A percentile compares a stretch with the other conserved stretches of the same genome.
These are phyloP conservation scores for Entosphenus tridentatus DNA, from an alignment of 2,113 vertebrate species.

Conservation along the genomic window DNA sequence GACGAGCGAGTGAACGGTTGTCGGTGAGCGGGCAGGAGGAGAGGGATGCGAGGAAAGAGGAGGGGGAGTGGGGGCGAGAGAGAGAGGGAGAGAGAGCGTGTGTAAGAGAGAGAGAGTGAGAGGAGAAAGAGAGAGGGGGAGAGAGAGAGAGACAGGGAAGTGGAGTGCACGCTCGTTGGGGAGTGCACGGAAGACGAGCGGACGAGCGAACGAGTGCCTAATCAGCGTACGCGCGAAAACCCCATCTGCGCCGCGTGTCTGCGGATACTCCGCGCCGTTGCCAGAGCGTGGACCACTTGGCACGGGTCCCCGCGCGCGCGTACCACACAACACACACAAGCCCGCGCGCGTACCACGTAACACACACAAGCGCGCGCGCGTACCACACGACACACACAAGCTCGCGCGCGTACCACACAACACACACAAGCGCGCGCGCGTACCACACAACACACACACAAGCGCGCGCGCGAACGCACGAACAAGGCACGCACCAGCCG, in stretches of 20 bases:
- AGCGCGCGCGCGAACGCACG: too few species aligned
- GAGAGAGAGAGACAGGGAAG: not conserved
- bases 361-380: not conserved
- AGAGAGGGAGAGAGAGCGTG: not conserved
- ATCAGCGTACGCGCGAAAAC: not conserved
- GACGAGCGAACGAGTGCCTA: not conserved
- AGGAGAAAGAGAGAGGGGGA: not conserved
- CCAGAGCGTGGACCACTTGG: not conserved
- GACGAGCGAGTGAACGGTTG: conserved; percentile 32
- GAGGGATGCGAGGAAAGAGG: conserved; percentile 56
- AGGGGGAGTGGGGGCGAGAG: conserved; percentile 14
- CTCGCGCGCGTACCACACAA: not conserved
- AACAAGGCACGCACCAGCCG: too few species aligned
- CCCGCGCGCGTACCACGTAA: not conserved
- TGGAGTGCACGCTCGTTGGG: not conserved
- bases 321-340: not conserved
- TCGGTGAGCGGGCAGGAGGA: conserved; percentile 30
- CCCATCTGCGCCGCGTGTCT: not conserved
- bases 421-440: too few species aligned
- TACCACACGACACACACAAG: not conserved
- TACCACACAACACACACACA: too few species aligned
- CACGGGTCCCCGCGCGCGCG: not conserved
- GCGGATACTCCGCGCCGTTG: not conserved
- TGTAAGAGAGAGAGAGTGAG: not conserved
- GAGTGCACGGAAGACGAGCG: not conserved